Percentiles rank a stretch among this genome's conserved stretches.
These are phyloP conservation scores for Sabatieria punctata DNA, from an alignment of 2,888 invertebrate species.

Conservation along the genomic window DNA sequence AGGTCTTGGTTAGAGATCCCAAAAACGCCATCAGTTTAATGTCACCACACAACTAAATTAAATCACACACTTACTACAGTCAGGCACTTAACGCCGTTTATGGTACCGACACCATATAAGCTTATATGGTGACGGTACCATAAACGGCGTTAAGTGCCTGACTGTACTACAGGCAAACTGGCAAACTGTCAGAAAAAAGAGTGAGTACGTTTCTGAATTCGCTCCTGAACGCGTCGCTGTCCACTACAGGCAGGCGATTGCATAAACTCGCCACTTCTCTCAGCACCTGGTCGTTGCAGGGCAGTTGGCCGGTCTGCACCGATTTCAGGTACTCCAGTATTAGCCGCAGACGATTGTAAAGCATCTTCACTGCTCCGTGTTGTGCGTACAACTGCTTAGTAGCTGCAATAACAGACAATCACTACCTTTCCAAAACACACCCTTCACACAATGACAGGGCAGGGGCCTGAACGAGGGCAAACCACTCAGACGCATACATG, in stretches of 20 bases:
- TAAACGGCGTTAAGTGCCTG: no score
- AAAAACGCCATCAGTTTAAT: constrained; percentile 87
- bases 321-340: constrained; percentile 77
- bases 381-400: constrained; percentile 88
- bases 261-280: constrained; percentile 79
- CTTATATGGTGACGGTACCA: no score
- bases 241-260: constrained; percentile 75
- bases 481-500: no score
- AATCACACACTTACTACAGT: no score
- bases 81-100: no score
- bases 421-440: constrained; percentile 12
- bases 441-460: no score
- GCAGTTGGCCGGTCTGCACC: constrained; percentile 47
- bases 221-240: constrained; percentile 60
- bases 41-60: constrained; percentile 45
- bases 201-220: constrained; percentile 46
- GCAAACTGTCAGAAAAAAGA: background rate
- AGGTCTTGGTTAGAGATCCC: constrained; percentile 84
- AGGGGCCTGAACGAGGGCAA: constrained; percentile 2
- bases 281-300: constrained; percentile 63
- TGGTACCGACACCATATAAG: no score
- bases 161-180: no score
- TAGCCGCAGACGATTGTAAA: constrained; percentile 74
- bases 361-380: constrained; percentile 90
- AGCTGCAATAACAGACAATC: constrained; percentile 38